phyloP scores from a whole-genome alignment of 2,888 invertebrate genomes.

The Melangyna quadrimaculata region DNA sequence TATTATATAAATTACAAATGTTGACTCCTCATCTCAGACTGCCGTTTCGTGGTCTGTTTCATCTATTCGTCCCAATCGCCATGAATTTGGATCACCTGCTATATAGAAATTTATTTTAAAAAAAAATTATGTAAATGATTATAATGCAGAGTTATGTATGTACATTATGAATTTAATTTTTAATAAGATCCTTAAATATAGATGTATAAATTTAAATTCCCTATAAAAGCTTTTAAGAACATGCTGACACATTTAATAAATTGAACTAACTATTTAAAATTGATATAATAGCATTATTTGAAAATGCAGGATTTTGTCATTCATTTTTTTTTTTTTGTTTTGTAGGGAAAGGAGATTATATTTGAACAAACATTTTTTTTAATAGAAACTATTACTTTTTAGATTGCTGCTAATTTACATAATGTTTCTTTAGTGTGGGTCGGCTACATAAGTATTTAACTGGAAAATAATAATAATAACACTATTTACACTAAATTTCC shows the following conservation, averaged over 20 bases:
- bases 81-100: slow-evolving; percentile 90
- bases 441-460: not conserved
- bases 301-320: slow-evolving; percentile 57
- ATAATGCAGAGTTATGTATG: not conserved
- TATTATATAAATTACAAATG: slow-evolving; percentile 67
- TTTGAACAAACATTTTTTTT: slow-evolving; percentile 11
- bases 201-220: not conserved
- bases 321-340: slow-evolving; percentile 32
- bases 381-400: slow-evolving; percentile 1
- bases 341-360: slow-evolving; percentile 3
- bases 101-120: slow-evolving; percentile 73
- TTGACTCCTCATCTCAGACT: slow-evolving; percentile 83
- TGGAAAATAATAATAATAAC: slow-evolving; percentile 12
- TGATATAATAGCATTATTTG: slow-evolving; percentile 37
- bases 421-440: slow-evolving; percentile 11
- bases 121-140: slow-evolving; percentile 1
- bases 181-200: not conserved
- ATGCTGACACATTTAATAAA: slow-evolving; percentile 64
- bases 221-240: slow-evolving; percentile 38
- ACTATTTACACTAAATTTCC: slow-evolving; percentile 34
- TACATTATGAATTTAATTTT: not conserved
- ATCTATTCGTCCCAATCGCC: slow-evolving; percentile 90
- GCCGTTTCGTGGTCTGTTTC: slow-evolving; percentile 91
- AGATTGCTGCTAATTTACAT: not conserved
- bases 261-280: slow-evolving; percentile 38